Evolutionary conservation across 2,113 vertebrate genomes (phyloP).

Genomic region (Peucedramus taeniatus): DNA sequence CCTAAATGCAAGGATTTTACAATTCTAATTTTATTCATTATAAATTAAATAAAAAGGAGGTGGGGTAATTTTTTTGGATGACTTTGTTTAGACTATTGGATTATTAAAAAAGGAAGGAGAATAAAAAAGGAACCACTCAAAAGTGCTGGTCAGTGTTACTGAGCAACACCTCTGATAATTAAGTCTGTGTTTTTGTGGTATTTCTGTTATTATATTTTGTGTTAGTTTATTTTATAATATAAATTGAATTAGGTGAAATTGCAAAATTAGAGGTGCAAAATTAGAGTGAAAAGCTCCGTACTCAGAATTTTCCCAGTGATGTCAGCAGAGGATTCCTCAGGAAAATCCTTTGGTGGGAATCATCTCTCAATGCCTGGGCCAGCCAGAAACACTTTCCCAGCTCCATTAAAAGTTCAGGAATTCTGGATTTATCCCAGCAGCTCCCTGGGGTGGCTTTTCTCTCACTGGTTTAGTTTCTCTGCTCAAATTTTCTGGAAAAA

Average conservation of each 20-base stretch:
- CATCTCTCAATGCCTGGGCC: background rate
- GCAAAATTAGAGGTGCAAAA: background rate
- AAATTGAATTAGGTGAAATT: background rate
- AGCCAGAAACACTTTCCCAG: fast-evolving
- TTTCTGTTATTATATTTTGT: background rate
- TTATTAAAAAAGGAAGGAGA: background rate
- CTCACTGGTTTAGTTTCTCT: no score
- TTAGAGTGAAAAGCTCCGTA: background rate
- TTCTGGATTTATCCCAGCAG: background rate
- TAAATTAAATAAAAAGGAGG: background rate
- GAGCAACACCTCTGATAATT: no score
- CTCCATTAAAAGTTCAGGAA: background rate
- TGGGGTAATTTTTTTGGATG: background rate
- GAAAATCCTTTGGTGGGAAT: background rate
- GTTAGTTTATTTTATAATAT: background rate
- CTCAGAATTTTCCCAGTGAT: background rate
- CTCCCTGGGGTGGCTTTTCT: background rate
- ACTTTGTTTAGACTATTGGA: background rate
- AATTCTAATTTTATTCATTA: background rate
- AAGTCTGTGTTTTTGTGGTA: fast-evolving
- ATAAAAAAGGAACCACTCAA: background rate
- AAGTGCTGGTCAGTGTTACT: background rate
- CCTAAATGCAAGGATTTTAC: background rate
- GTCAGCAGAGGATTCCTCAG: background rate
- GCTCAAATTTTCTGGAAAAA: background rate